Conservation (phyloP, 2,797 vertebrate species). For the Thripadectes ignobilis region DNA sequence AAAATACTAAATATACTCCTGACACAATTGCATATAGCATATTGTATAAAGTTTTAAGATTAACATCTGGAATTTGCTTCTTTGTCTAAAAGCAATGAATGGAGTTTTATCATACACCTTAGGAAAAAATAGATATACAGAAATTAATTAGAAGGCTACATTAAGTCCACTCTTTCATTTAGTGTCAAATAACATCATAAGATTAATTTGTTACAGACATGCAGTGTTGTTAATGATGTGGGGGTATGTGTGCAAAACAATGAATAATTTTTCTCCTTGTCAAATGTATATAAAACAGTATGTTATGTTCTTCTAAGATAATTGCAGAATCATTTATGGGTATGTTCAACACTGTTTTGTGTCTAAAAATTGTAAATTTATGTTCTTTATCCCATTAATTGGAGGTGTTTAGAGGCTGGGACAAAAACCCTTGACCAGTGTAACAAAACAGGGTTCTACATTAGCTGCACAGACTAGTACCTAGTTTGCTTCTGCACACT, state of each 20-base stretch:
- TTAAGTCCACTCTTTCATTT: background rate
- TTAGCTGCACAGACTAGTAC: background rate
- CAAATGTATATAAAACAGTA: background rate
- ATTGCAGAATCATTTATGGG: background rate
- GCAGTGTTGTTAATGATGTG: background rate
- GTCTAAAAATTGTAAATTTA: background rate
- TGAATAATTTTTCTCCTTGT: background rate
- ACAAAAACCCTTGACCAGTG: background rate
- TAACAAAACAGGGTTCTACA: background rate
- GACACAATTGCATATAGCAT: background rate
- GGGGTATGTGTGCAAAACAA: background rate
- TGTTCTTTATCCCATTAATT: background rate
- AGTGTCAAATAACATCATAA: background rate
- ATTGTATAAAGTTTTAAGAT: background rate
- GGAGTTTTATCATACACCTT: background rate
- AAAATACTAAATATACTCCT: constrained; percentile 10
- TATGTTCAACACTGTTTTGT: background rate
- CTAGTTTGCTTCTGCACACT: background rate
- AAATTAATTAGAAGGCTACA: background rate
- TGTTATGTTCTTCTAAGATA: background rate
- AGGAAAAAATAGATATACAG: background rate
- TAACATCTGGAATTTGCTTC: background rate
- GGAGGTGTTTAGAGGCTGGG: background rate
- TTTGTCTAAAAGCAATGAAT: background rate
- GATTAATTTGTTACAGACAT: background rate